Conservation (phyloP, 1,140 invertebrate species). For the Heliothis subflexa region DNA sequence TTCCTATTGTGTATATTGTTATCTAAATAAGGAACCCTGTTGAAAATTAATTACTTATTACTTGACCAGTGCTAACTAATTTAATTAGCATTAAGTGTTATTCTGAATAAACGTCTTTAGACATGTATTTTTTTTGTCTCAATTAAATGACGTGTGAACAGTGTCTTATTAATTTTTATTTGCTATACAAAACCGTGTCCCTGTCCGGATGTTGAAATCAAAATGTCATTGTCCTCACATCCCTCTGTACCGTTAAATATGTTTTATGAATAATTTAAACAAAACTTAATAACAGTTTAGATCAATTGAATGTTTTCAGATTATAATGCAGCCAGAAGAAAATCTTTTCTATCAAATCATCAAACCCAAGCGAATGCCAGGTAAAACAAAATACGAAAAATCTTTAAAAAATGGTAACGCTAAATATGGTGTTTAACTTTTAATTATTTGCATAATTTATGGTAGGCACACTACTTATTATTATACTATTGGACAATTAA, state of each 20-base stretch:
- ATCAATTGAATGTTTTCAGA: slow-evolving; percentile 1
- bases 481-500: too few relatives aligned
- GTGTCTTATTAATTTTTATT: slow-evolving; percentile 61
- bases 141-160: slow-evolving; percentile 66
- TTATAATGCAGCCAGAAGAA: too few relatives aligned
- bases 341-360: too few relatives aligned
- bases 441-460: too few relatives aligned
- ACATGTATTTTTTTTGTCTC: slow-evolving; percentile 66
- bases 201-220: slow-evolving; percentile 44
- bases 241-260: slow-evolving; percentile 31
- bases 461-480: too few relatives aligned
- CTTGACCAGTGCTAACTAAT: slow-evolving; percentile 55
- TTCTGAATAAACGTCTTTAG: slow-evolving; percentile 63
- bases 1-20: too few relatives aligned
- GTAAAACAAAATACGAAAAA: too few relatives aligned
- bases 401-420: too few relatives aligned
- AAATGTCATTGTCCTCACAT: slow-evolving; percentile 46
- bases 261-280: slow-evolving; percentile 46
- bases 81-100: slow-evolving; percentile 68
- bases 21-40: slow-evolving; percentile 45
- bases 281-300: slow-evolving; percentile 14
- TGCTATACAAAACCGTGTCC: slow-evolving; percentile 56
- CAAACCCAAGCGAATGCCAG: too few relatives aligned
- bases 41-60: slow-evolving; percentile 43
- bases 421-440: too few relatives aligned